Evolutionary conservation across 1,140 invertebrate genomes (phyloP), one percentile per base, ranked within the genome.

Genomic region (Cecropterus lyciades): DNA sequence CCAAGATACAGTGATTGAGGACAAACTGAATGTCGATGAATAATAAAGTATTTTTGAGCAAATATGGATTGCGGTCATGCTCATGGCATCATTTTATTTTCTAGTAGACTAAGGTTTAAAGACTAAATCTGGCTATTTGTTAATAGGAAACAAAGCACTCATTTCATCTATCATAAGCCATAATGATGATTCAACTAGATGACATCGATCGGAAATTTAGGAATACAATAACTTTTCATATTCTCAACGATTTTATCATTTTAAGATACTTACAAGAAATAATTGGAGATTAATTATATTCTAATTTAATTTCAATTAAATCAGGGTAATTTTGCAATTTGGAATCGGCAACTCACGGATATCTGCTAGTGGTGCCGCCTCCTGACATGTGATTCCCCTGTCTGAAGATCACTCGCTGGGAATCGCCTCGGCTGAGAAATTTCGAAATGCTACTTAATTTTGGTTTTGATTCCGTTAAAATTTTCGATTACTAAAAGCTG

Each of bases 361-460:
- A 94, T 94, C 94, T 93, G 92, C 87, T 85, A 72, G 80, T 79
- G 66, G 67, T 81, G 77, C 87, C 92, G 71, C 91, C 77, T 73
- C 86, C 92, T 78, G 84, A 91, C 94, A 95, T 94, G 92, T 95
- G 95, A 93, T 95, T 96, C 79, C 94, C 93, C 75, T 94, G 93
- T 87, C 93, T 93, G 93, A 95, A 96, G 86, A 96, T 92, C 79
- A 96, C 95, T 80, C 95, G 93, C 89, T 95, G 95, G 66, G 93
- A 94, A 87, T 96, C 95, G 81, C 93, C 92, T 74, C 95, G 95
- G 93, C 95, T 89, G 90, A 93, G 93, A 83, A 79, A 80, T 77
- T 80, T 73, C 57, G 73, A 80, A 75, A 70, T 27, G 37, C 66
- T 62, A 27, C 57, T 68, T 62, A 62, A 55, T 63, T 48, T 55